Conservation (phyloP, 2,888 invertebrate genomes). For the Norana najaformis region DNA sequence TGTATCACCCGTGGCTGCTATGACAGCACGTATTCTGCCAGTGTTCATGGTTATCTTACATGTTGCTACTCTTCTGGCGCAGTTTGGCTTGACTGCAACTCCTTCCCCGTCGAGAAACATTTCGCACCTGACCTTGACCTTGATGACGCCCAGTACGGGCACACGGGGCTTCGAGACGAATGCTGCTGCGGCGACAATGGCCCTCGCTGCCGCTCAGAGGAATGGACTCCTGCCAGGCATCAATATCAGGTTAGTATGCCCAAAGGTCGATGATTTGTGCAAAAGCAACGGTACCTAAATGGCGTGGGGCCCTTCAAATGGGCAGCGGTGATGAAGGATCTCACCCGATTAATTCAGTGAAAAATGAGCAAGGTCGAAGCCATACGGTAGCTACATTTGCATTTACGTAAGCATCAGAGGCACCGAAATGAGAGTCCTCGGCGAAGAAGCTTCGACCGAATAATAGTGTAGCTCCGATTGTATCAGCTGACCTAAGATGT, state of each 20-base stretch:
- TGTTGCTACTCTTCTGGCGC: background rate
- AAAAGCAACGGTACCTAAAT: background rate
- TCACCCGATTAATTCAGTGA: no score
- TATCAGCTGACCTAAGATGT: no score
- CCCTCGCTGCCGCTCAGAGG: constrained; percentile 47
- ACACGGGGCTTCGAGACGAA: constrained; percentile 50
- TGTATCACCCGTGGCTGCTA: background rate
- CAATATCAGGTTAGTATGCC: constrained; percentile 35
- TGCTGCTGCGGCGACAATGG: constrained; percentile 51
- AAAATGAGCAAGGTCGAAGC: no score
- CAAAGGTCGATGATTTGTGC: background rate
- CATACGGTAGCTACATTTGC: no score
- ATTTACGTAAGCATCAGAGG: no score
- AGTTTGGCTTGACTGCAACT: background rate
- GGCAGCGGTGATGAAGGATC: no score
- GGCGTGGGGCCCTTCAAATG: no score
- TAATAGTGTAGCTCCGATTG: no score
- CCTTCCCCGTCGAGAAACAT: background rate
- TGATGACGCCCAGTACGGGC: constrained; percentile 33
- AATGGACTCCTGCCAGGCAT: constrained; percentile 46
- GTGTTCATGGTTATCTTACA: background rate
- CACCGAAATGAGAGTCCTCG: no score
- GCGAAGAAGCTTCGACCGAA: no score
- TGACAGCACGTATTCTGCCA: background rate
- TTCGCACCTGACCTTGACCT: background rate